phyloP scores from a whole-genome alignment of 1,140 invertebrate species.

The Samia ricini region DNA sequence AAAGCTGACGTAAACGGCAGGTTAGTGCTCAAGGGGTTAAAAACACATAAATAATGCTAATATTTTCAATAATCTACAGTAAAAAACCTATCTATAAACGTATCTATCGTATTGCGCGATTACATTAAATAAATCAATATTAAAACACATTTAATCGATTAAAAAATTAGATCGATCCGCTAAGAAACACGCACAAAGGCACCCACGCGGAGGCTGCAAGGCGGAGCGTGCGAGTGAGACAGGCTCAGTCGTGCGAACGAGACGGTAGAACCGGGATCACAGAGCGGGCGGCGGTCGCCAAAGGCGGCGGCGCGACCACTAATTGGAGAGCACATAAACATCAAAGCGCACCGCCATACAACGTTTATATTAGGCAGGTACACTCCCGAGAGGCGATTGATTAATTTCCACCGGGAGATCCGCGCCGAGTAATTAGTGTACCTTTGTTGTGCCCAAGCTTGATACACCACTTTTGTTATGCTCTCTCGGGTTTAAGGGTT shows the following conservation, averaged over 20 bases:
- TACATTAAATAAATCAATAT: background rate
- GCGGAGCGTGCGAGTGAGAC: slow-evolving; percentile 21
- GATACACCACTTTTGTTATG: background rate
- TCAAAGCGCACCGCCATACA: slow-evolving; percentile 64
- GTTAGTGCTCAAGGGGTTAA: no score
- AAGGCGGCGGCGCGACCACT: slow-evolving; percentile 65
- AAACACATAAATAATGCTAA: no score
- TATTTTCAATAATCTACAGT: background rate
- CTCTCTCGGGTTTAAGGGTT: background rate
- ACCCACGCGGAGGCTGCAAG: slow-evolving; percentile 25
- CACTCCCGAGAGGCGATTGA: slow-evolving; percentile 43
- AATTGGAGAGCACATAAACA: slow-evolving; percentile 65
- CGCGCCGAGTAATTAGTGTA: slow-evolving; percentile 61
- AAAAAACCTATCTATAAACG: background rate
- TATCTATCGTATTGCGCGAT: background rate
- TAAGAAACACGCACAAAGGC: slow-evolving; percentile 14
- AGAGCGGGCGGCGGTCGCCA: slow-evolving; percentile 61
- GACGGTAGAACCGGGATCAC: slow-evolving; percentile 25
- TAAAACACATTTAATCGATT: background rate
- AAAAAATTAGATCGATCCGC: background rate
- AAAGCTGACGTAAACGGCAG: no score
- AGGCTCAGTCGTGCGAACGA: slow-evolving; percentile 16
- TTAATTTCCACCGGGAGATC: slow-evolving; percentile 68
- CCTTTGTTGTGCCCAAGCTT: slow-evolving; percentile 42
- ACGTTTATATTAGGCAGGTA: slow-evolving; percentile 73